Evolutionary conservation across 1,140 invertebrate species (phyloP), one percentile per base, ranked within the genome.

Genomic region (Sycobia sp.): DNA sequence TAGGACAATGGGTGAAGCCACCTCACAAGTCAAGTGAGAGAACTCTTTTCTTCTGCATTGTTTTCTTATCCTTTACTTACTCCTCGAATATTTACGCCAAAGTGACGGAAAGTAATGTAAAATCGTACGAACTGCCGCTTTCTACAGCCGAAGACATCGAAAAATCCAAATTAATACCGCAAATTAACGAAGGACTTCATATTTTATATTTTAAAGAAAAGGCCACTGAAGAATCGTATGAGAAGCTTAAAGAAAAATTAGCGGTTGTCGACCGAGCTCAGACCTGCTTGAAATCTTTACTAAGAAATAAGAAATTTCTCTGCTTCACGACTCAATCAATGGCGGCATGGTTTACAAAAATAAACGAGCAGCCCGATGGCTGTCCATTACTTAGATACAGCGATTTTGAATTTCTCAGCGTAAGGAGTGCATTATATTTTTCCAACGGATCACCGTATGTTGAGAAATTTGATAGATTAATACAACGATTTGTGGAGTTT

Each of bases 31-130:
- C 34, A 0, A 49, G 32, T 10, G 43, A 58, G 11, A 34, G 56
- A 2, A 49, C 49, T 7, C 20, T 58, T 1, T 58, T 58, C n/a
- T 27, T 58, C 9, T 49, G 44, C n/a, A 29, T 49, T 3, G 22
- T 49, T 1, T 36, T 58, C 2, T n/a, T 58, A 1, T 58, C 34
- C 13, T 3, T 38, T 0, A 58, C 44, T 2, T 34, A 58, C 14
- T 57, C 46, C 20, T 57, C 55, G 3, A 34, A 57, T 13, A 58
- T 49, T 18, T 49, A 47, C 7, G 44, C 56, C 5, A 38, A 38
- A 36, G 22, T 58, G 9, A 49, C 56, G 1, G 32, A 58, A 10
- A 58, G 16, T 1, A 43, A 49, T n/a, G 44, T 46, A 1, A 57
- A 47, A 9, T 22, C 25, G 4, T 13, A 38, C n/a, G 22, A 47